Base-by-base conservation (phyloP, 1,140 invertebrate genomes). In the Euglossa dilemma region DNA sequence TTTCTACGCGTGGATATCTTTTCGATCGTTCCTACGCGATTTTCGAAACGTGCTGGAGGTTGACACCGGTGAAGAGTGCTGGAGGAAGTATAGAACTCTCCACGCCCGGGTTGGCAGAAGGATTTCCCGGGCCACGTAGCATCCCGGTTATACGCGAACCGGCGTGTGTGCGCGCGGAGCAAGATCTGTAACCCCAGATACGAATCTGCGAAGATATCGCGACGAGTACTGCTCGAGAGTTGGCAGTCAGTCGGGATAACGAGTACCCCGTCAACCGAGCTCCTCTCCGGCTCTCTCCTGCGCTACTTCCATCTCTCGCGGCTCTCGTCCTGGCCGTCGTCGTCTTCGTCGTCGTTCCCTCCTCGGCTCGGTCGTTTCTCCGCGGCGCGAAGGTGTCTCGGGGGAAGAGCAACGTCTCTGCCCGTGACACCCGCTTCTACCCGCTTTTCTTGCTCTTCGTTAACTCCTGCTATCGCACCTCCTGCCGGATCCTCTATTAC, bases 161-260 rank as follows among this genome's bases (percentile, higher is more conserved):
- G 2, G 43, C 18, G 47, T 71, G 77, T 54, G 25, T 52, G n/a
- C 57, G 54, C 50, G 36, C 28, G 18, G 50, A 72, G 72, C 80
- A 63, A 87, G 87, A 89, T 89, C 84, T 84, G 87, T 89, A 89
- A 88, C 85, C 85, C 80, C 72, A 88, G 87, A 89, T 89, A 88
- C 87, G 84, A 86, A 89, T 88, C 80, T 84, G 77, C 70, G 78
- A 86, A 80, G 87, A 81, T 89, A 89, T 89, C 87, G 85, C 86
- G 75, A 63, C 76, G 85, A 69, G 76, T 84, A 83, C 66, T 77
- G 77, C 77, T 78, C 69, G 87, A 66, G 86, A 84, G 69, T 75
- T 83, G 86, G 87, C 87, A 88, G 85, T 89, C 87, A 75, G 84
- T 88, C 66, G 76, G 78, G 78, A 83, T 89, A 89, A 89, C 87